Percentiles rank a stretch among this genome's conserved stretches.
phyloP scores from a whole-genome alignment of 2,888 invertebrate genomes.

The Agrochola litura region DNA sequence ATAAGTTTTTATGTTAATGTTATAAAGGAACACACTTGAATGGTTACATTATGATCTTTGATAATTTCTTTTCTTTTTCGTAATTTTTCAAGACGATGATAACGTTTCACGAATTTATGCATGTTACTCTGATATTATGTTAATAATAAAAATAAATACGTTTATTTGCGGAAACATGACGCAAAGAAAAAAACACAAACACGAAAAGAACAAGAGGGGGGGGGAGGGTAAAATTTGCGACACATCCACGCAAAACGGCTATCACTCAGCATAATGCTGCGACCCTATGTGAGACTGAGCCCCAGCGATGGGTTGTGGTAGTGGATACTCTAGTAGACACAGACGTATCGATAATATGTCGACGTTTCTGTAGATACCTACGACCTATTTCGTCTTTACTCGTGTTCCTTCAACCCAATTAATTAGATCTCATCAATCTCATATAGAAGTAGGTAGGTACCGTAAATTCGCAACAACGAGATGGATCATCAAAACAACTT shows the following conservation, averaged over 20 bases:
- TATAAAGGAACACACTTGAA: neutral
- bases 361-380: neutral
- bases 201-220: too few relatives aligned
- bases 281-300: too few relatives aligned
- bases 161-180: too few relatives aligned
- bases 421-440: conserved; percentile 42
- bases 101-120: neutral
- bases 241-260: too few relatives aligned
- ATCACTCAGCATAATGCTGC: too few relatives aligned
- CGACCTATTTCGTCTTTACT: neutral
- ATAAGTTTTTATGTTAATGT: neutral
- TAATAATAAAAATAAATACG: too few relatives aligned
- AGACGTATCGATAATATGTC: neutral
- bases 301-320: too few relatives aligned
- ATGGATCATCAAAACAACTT: conserved; percentile 38
- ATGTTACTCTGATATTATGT: neutral
- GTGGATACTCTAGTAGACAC: neutral
- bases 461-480: conserved; percentile 22
- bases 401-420: conserved; percentile 32
- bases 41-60: neutral
- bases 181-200: too few relatives aligned
- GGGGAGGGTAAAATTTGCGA: too few relatives aligned
- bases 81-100: neutral
- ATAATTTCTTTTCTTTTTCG: too few relatives aligned
- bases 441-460: conserved; percentile 11